Percentiles rank a stretch among this genome's conserved stretches.
Evolutionary conservation across 2,113 vertebrate genomes (phyloP).

Genomic region (Pardalotus punctatus): DNA sequence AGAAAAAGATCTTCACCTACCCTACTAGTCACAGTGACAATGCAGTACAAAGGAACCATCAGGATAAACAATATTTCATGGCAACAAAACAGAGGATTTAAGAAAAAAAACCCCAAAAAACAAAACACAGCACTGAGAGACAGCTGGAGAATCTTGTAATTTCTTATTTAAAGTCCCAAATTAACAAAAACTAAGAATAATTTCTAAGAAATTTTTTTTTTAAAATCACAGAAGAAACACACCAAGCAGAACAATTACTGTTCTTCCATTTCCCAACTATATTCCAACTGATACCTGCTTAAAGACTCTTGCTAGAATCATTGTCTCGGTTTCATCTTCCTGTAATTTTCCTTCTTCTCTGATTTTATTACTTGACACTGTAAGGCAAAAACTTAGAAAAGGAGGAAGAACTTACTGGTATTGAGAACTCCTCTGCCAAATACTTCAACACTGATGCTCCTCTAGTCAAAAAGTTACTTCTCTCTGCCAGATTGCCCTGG

Average conservation of each 20-base stretch:
- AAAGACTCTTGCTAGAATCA: background rate
- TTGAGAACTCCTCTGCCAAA: conserved; percentile 84
- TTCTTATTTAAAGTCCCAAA: background rate
- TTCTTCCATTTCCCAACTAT: background rate
- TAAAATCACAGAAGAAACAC: background rate
- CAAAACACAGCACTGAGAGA: background rate
- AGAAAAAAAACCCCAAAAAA: background rate
- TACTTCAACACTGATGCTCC: conserved; percentile 81
- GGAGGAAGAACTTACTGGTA: conserved; percentile 78
- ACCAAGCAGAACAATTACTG: background rate
- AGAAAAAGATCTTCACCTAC: background rate
- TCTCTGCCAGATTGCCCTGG: conserved; percentile 78
- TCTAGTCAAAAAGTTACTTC: conserved; percentile 79
- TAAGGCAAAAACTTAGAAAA: background rate
- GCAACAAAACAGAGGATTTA: background rate
- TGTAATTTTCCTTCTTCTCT: background rate
- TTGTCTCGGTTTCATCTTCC: background rate
- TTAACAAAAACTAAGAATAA: background rate
- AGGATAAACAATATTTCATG: background rate
- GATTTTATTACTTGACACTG: background rate
- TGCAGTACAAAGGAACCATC: background rate
- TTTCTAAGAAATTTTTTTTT: too few relatives aligned
- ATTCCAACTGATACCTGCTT: background rate
- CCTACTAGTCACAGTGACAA: background rate
- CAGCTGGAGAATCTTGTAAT: background rate